phyloP scores from a whole-genome alignment of 2,113 vertebrate species.

The Aleadryas rufinucha region DNA sequence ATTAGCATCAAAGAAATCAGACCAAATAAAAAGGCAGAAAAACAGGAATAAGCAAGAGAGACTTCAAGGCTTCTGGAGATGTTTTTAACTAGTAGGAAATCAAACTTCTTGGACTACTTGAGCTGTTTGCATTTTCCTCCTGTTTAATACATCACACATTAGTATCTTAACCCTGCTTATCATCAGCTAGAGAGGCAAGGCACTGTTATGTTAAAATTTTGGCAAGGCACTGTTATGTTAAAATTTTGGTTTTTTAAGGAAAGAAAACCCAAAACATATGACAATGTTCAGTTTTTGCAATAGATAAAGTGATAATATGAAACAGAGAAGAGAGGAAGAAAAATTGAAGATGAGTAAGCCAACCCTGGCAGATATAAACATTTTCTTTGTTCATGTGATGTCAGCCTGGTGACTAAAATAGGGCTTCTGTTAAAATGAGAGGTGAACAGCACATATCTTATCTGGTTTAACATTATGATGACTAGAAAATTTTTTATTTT shows the following conservation, averaged over 20 bases:
- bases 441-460: not conserved
- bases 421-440: not conserved
- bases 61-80: not conserved
- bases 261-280: not conserved
- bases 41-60: not conserved
- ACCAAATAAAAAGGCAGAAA: not conserved
- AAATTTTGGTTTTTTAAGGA: not conserved
- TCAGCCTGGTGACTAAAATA: not conserved
- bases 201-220: not conserved
- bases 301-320: not conserved
- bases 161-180: not conserved
- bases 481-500: not conserved
- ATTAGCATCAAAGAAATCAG: conserved; percentile 39
- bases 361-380: not conserved
- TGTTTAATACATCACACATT: not conserved
- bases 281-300: not conserved
- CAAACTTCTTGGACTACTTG: not conserved
- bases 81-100: not conserved
- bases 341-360: not conserved
- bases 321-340: not conserved
- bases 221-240: not conserved
- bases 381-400: not conserved
- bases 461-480: not conserved
- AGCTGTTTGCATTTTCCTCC: not conserved
- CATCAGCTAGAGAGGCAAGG: not conserved